These are phyloP conservation scores for Trematomus bernacchii DNA, from an alignment of 2,797 vertebrate genomes.

Conservation along the genomic window DNA sequence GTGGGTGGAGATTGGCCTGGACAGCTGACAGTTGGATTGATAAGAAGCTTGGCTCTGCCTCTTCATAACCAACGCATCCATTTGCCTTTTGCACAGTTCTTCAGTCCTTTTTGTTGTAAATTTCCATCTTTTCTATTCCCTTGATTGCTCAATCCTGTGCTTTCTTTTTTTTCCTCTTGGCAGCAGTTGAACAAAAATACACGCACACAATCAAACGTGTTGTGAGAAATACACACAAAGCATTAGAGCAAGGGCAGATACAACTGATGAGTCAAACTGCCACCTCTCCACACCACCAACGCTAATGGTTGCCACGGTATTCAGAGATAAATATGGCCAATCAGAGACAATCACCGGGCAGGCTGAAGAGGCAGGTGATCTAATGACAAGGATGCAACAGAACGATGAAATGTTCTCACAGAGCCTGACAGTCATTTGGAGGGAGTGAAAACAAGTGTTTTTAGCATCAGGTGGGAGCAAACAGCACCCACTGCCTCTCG, in stretches of 20 bases:
- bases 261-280: conserved; percentile 79
- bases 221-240: conserved; percentile 26
- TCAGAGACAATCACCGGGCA: conserved; percentile 77
- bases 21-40: conserved; percentile 61
- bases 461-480: conserved; percentile 71
- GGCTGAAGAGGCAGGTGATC: conserved; percentile 80
- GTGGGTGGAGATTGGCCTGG: conserved; percentile 57
- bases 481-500: conserved; percentile 61
- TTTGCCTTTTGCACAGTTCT: conserved; percentile 49
- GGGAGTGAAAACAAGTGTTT: conserved; percentile 72
- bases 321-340: conserved; percentile 80
- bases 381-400: conserved; percentile 73
- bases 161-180: conserved; percentile 22
- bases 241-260: conserved; percentile 66
- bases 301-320: conserved; percentile 76
- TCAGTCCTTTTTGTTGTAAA: conserved; percentile 30
- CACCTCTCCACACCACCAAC: conserved; percentile 79
- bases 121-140: conserved; percentile 41
- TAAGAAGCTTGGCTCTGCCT: conserved; percentile 52
- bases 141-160: conserved; percentile 57
- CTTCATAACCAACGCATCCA: conserved; percentile 49
- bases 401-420: conserved; percentile 65
- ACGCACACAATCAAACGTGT: conserved; percentile 29
- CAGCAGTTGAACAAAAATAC: conserved; percentile 28
- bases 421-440: conserved; percentile 68